Evolutionary conservation across 2,113 vertebrate species (phyloP).

Genomic region (Muntiacus muntjak): DNA sequence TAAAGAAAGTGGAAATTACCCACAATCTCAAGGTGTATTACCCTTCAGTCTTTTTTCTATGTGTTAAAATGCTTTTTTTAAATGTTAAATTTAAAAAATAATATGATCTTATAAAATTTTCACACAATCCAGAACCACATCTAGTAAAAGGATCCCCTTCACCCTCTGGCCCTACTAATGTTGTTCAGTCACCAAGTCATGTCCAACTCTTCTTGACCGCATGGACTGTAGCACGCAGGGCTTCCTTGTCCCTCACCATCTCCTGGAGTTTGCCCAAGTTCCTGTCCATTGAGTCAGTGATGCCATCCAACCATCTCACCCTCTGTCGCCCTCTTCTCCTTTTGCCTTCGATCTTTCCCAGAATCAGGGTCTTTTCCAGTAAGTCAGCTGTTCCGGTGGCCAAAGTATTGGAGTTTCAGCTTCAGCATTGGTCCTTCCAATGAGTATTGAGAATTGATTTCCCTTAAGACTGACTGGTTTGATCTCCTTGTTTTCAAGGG

Average conservation of each 20-base stretch:
- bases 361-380: not conserved
- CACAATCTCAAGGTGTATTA: not conserved
- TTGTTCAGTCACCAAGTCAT: not conserved
- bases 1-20: not conserved
- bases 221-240: not conserved
- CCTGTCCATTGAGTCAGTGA: not conserved
- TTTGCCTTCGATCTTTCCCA: not conserved
- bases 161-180: not conserved
- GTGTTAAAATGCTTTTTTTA: not conserved
- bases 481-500: not conserved
- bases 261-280: not conserved
- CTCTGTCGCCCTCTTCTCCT: not conserved
- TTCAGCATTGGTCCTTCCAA: not conserved
- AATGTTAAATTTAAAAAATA: not conserved
- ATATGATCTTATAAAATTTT: not conserved
- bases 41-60: not conserved
- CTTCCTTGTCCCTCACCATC: not conserved
- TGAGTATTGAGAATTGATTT: not conserved
- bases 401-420: not conserved
- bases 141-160: not conserved
- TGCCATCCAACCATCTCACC: not conserved
- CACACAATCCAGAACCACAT: not conserved
- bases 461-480: not conserved
- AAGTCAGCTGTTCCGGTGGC: not conserved
- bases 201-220: not conserved